Conservation (phyloP, 2,113 vertebrate species). For the Madoqua kirkii region DNA sequence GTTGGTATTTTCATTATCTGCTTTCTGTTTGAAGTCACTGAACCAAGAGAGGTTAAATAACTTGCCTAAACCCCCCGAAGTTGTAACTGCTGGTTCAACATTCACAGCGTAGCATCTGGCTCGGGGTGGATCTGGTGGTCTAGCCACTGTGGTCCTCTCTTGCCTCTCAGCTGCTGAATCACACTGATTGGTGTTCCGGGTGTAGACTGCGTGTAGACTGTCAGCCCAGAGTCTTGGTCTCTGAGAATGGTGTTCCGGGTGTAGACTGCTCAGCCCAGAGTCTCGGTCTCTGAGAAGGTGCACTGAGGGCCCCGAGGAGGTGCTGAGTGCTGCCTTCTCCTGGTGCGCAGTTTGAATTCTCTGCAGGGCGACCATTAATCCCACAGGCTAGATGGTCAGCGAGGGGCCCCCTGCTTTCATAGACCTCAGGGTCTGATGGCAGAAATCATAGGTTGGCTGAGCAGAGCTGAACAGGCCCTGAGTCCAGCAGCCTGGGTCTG, state of each 20-base stretch:
- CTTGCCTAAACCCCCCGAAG: neutral
- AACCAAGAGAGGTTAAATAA: neutral
- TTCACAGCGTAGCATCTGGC: neutral
- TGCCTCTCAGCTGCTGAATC: neutral
- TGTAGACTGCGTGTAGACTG: accelerated
- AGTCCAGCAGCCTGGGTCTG: neutral
- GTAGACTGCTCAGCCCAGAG: neutral
- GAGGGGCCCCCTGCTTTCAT: neutral
- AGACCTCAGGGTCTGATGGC: neutral
- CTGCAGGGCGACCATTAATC: neutral
- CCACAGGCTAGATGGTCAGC: neutral
- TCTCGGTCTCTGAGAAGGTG: neutral
- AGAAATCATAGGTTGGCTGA: neutral
- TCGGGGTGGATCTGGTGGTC: too few relatives aligned
- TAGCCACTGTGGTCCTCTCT: accelerated
- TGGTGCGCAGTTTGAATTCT: neutral
- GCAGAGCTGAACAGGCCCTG: neutral
- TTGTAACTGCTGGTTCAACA: neutral
- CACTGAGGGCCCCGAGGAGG: too few relatives aligned
- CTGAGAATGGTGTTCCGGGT: neutral
- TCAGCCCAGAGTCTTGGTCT: neutral
- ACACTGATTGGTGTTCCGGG: accelerated
- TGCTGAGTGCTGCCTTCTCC: too few relatives aligned
- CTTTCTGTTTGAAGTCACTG: neutral
- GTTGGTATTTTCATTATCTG: neutral